Evolutionary conservation across 2,888 invertebrate genomes (phyloP).

Genomic region (Papilio gigon): DNA sequence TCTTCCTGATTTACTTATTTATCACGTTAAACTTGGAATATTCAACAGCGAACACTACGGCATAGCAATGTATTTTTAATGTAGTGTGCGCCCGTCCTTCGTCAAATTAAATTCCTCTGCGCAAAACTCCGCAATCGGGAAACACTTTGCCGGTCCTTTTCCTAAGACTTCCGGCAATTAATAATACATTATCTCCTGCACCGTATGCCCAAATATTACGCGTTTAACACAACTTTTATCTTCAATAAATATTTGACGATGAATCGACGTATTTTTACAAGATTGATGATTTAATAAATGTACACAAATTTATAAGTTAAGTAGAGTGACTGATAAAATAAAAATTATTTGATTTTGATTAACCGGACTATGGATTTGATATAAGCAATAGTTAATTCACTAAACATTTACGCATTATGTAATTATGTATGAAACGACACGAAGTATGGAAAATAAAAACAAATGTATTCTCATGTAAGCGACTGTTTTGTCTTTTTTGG

Average conservation of each 20-base stretch:
- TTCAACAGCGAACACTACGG: background rate
- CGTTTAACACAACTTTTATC: conserved; percentile 6
- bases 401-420: no score
- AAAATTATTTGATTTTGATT: no score
- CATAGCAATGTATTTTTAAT: conserved; percentile 18
- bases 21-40: background rate
- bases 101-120: conserved; percentile 1
- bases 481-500: no score
- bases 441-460: no score
- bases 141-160: conserved; percentile 12
- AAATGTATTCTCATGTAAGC: no score
- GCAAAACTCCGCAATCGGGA: conserved; percentile 16
- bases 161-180: conserved; percentile 23
- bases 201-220: conserved; percentile 2
- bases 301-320: background rate
- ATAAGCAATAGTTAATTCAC: no score
- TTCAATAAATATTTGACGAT: background rate
- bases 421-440: no score
- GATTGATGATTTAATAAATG: background rate
- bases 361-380: no score
- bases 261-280: background rate
- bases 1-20: conserved; percentile 6
- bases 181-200: conserved; percentile 13
- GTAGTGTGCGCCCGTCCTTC: background rate
- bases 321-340: background rate